Evolutionary conservation across 2,888 invertebrate species (phyloP).

Genomic region (Drosophila nigricruria): DNA sequence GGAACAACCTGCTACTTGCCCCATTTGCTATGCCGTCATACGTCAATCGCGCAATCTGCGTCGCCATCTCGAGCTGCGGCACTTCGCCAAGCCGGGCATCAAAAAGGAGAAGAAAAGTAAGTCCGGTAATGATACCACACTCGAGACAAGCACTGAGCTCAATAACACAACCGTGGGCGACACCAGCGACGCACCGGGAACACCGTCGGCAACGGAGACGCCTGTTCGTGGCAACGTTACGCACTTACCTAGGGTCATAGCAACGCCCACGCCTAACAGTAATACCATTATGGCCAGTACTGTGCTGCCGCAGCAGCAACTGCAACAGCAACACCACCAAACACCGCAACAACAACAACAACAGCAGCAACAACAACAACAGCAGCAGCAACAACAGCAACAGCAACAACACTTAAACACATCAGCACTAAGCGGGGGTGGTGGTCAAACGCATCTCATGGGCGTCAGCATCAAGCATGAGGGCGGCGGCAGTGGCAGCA

Average conservation of each 20-base stretch:
- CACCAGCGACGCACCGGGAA: conserved; percentile 46
- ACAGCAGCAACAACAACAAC: conserved; percentile 47
- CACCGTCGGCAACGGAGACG: conserved; percentile 42
- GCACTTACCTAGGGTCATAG: conserved; percentile 55
- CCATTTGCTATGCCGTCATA: conserved; percentile 87
- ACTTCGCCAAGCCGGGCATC: conserved; percentile 85
- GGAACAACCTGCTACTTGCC: conserved; percentile 88
- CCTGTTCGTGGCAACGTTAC: conserved; percentile 40
- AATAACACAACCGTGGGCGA: conserved; percentile 64
- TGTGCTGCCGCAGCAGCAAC: conserved; percentile 68
- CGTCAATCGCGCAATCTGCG: conserved; percentile 88
- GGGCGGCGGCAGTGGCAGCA: conserved; percentile 42
- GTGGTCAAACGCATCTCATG: conserved; percentile 67
- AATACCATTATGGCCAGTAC: conserved; percentile 65
- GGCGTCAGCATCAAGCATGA: conserved; percentile 65
- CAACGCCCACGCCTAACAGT: conserved; percentile 47
- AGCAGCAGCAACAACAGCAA: conserved; percentile 56
- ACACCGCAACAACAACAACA: conserved; percentile 49
- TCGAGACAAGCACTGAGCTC: conserved; percentile 63
- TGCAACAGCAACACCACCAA: conserved; percentile 58
- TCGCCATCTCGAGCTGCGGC: conserved; percentile 86
- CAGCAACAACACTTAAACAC: conserved; percentile 67
- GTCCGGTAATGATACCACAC: conserved; percentile 75
- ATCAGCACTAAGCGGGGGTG: conserved; percentile 60
- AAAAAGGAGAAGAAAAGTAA: conserved; percentile 85